Base-by-base conservation (phyloP, 2,113 vertebrate genomes). In the Phalacrocorax aristotelis region DNA sequence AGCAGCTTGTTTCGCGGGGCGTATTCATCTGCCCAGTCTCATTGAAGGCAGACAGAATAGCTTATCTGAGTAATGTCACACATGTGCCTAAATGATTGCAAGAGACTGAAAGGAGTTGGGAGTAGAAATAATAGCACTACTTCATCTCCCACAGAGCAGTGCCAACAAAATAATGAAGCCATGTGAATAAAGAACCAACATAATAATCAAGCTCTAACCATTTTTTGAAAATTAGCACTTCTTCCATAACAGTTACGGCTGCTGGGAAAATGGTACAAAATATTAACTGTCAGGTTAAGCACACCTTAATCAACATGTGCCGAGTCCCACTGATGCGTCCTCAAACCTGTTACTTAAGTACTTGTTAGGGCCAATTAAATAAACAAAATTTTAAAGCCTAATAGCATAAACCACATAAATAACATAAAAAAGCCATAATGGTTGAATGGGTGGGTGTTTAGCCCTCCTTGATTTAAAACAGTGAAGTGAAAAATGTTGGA, bases 391-490 rank as follows among this genome's bases (percentile, higher is more conserved):
- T 97, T 96, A 90, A 96, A 96, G 94, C 75, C 68, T 93, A 96
- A 95, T 88, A 91, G 91, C 96, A 83, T 93, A 97, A 97, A 75
- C 77, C 93, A 93, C 95, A 36, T 88, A 95, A 95, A 91, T 85
- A 93, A 89, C 97, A 96, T 88, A 92, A 97, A 97, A 91, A 93
- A 91, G 81, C 94, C 86, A n/a, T 95, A 97, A 93, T 93, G 83
- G 92, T 78, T 87, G 97, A 96, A 96, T 96, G 91, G 96, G 93
- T 97, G 97, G 95, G 91, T 88, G 83, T 95, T 97, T 97, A 95
- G 92, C 91, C 95, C 91, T 93, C 96, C 97, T 97, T 97, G 98
- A 96, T 98, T 98, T 98, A 97, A 97, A 97, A 97, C 93, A 93
- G 91, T 91, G 86, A 94, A 96, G 94, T 93, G 93, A 96, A 97